phyloP scores from a whole-genome alignment of 2,113 vertebrate genomes.

The Xyrauchen texanus region DNA sequence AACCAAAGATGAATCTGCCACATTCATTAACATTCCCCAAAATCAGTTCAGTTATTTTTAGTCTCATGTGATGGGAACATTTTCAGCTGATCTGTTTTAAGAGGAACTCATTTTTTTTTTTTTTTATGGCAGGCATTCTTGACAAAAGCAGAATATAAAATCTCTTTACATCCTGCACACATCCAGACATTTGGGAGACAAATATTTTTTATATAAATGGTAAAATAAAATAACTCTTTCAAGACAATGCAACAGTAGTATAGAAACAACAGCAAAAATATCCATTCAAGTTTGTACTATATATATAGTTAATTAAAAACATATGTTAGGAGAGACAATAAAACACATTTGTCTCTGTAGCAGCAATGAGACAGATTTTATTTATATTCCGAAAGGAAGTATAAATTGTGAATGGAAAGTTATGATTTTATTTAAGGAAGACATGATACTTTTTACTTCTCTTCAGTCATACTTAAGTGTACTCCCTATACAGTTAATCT shows the following conservation, averaged over 20 bases:
- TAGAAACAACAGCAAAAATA: neutral
- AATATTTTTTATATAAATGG: neutral
- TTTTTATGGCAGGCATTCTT: constrained; percentile 2
- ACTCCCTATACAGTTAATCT: neutral
- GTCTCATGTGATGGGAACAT: neutral
- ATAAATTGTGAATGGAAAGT: neutral
- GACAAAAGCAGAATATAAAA: neutral
- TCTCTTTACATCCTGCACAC: neutral
- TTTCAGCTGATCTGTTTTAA: neutral
- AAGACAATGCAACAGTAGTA: neutral
- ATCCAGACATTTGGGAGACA: constrained; percentile 8
- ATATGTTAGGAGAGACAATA: constrained; percentile 21
- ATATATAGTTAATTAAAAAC: constrained; percentile 5
- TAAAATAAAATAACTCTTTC: too few relatives aligned
- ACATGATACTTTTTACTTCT: neutral
- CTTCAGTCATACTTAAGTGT: neutral
- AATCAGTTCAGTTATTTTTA: constrained; percentile 5
- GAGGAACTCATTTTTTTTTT: constrained; percentile 26
- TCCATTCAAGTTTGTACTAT: neutral
- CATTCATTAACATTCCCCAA: constrained; percentile 2
- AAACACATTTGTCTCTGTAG: neutral
- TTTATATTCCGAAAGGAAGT: neutral
- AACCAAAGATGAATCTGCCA: constrained; percentile 8
- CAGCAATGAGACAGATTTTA: neutral
- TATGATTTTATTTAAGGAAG: constrained; percentile 8